These are phyloP conservation scores for Egretta garzetta DNA, from an alignment of 2,113 vertebrate species.

Conservation along the genomic window DNA sequence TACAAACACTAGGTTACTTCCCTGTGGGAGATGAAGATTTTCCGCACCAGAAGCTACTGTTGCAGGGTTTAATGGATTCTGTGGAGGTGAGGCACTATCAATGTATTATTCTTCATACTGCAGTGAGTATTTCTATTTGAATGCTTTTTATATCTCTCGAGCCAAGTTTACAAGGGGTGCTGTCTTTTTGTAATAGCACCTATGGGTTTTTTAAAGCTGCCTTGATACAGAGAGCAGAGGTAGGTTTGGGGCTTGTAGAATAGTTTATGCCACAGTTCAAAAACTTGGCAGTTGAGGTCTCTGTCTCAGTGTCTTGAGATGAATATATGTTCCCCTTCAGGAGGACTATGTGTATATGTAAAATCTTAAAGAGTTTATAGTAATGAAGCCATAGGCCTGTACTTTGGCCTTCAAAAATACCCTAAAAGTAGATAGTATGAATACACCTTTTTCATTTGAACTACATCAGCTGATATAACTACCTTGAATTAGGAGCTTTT, in stretches of 20 bases:
- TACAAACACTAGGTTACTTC: conserved; percentile 94
- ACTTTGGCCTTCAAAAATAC: not conserved
- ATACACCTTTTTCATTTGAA: not conserved
- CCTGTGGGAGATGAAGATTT: conserved; percentile 94
- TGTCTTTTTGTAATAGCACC: not conserved
- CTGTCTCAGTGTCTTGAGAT: not conserved
- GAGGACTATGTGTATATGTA: not conserved
- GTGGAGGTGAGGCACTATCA: conserved; percentile 86
- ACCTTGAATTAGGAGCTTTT: not conserved
- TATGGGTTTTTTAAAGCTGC: not conserved
- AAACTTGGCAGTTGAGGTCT: not conserved
- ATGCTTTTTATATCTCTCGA: not conserved
- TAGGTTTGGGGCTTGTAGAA: not conserved
- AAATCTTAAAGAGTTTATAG: not conserved
- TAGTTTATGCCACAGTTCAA: not conserved
- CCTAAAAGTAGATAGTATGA: not conserved
- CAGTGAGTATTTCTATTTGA: not conserved
- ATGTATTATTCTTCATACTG: not conserved
- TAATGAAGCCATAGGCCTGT: not conserved
- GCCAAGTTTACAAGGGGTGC: not conserved
- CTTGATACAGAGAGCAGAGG: not conserved
- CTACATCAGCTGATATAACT: not conserved
- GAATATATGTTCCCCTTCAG: not conserved
- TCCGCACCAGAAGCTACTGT: conserved; percentile 91
- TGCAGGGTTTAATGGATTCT: conserved; percentile 98